These are phyloP conservation scores for Dascillus cervinus DNA, from an alignment of 2,888 invertebrate genomes.

Conservation along the genomic window DNA sequence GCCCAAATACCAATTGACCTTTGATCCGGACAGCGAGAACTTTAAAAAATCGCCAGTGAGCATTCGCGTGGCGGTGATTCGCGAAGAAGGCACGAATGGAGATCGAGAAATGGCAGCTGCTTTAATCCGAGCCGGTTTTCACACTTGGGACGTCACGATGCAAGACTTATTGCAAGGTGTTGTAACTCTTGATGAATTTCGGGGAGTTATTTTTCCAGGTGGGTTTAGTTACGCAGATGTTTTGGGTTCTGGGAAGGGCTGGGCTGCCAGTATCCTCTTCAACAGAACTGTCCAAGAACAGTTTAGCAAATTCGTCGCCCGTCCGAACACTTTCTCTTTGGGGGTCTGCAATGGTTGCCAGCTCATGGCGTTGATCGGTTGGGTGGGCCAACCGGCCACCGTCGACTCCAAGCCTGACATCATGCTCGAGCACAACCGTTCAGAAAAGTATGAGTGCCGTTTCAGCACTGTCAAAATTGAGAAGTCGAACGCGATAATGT, in stretches of 20 bases:
- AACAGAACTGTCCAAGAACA: constrained; percentile 67
- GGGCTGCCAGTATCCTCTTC: constrained; percentile 89
- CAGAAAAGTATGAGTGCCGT: constrained; percentile 79
- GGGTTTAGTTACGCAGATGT: constrained; percentile 99
- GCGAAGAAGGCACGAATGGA: constrained; percentile 96
- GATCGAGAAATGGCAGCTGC: constrained; percentile 96
- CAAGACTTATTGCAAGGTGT: constrained; percentile 71
- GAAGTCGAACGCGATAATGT: constrained; percentile 72
- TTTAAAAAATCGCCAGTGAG: constrained; percentile 22
- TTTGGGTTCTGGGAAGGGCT: constrained; percentile 94
- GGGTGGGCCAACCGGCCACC: constrained; percentile 58
- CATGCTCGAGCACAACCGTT: constrained; percentile 75
- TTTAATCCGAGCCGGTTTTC: constrained; percentile 78
- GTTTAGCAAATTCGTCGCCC: constrained; percentile 63
- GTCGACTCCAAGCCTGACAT: constrained; percentile 47
- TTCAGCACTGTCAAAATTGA: constrained; percentile 50
- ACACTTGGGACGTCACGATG: constrained; percentile 93
- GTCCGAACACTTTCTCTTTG: constrained; percentile 83
- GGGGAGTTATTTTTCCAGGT: constrained; percentile 90
- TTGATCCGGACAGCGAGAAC: constrained; percentile 54
- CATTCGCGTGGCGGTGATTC: constrained; percentile 77
- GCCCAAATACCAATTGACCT: constrained; percentile 66
- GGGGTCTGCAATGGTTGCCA: constrained; percentile 99
- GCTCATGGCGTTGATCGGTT: constrained; percentile 87
- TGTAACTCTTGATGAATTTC: constrained; percentile 70